Percentiles rank a stretch among this genome's conserved stretches.
These are phyloP conservation scores for Glyptemys insculpta DNA, from an alignment of 2,797 vertebrate genomes.

Conservation along the genomic window DNA sequence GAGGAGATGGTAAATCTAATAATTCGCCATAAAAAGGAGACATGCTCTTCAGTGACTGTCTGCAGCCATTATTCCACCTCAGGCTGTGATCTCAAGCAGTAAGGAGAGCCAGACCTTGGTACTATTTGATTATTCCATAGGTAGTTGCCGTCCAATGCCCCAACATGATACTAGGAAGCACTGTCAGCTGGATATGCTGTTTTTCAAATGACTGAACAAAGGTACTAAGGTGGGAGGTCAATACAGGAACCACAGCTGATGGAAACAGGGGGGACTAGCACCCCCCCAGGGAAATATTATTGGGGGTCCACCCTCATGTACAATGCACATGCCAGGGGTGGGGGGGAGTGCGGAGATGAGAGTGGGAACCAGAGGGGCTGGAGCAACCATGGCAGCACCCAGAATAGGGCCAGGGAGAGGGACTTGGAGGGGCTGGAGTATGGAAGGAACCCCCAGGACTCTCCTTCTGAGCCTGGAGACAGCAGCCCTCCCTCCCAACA, in stretches of 20 bases:
- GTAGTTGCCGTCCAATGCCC: background rate
- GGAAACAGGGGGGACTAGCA: too few species aligned
- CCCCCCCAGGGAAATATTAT: too few species aligned
- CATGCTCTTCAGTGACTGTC: constrained; percentile 28
- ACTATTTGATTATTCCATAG: constrained; percentile 30
- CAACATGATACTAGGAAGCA: background rate
- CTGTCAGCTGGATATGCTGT: background rate
- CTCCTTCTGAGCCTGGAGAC: too few species aligned
- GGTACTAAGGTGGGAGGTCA: background rate
- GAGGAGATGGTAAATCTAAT: constrained; percentile 61
- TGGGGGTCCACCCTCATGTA: too few species aligned
- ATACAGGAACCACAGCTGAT: background rate
- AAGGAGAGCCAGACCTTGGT: constrained; percentile 22
- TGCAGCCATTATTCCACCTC: constrained; percentile 26
- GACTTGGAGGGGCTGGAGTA: too few species aligned
- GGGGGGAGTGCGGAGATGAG: rapidly evolving
- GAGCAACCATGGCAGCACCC: too few species aligned
- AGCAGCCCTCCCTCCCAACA: too few species aligned
- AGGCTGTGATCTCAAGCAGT: background rate
- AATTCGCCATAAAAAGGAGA: constrained; percentile 40
- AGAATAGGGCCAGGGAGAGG: too few species aligned
- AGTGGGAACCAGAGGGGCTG: too few species aligned
- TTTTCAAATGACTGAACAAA: constrained; percentile 9
- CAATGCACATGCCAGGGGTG: too few species aligned
- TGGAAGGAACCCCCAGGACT: too few species aligned